Evolutionary conservation across 2,888 invertebrate species (phyloP), one percentile per base, ranked within the genome.

Genomic region (Ectemnius lituratus): DNA sequence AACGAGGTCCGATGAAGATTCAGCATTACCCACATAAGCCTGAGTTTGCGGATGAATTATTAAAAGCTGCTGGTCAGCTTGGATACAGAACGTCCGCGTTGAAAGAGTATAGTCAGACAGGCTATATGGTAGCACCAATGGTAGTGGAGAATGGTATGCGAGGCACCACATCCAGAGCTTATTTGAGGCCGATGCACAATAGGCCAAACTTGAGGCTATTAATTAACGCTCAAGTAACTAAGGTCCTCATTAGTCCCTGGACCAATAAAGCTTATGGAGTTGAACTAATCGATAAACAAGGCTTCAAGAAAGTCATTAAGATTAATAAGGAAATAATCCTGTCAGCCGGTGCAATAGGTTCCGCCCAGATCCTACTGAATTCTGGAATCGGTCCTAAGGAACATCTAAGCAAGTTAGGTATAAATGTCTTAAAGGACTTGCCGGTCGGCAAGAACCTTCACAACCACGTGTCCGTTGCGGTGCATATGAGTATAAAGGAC

Each of bases 251-350:
- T 5, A 84, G 80, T 2, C 75, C 83, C 0, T 89, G 89, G 88
- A 76, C 79, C 5, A 65, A 64, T 16, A 85, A 81, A 73, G 96
- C 96, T 0, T 93, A 94, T 20, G 92, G 92, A n/a, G 89, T 93
- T 1, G 88, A 92, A 74, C 85, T 93, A 27, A 81, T 89, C 57
- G 91, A 92, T 68, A 88, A 88, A 46, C 87, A 85, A 56, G 92
- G 91, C 0, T 81, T 82, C 16, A 86, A 78, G 68, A 88, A 91
- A 72, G 81, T 89, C 65, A 88, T 93, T 27, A 90, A 84, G 56
- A 91, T 86, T 18, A 91, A 85, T 64, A 92, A 92, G 75, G 93
- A 94, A 82, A 88, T 93, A 0, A 91, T 93, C 63, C 74, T 93
- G 66, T 91, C 92, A 1, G 92, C 92, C 4, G 93, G 93, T 13